Evolutionary conservation across 2,888 invertebrate species (phyloP), one percentile per base, ranked within the genome.

Genomic region (Nephrotoma guestfalica): DNA sequence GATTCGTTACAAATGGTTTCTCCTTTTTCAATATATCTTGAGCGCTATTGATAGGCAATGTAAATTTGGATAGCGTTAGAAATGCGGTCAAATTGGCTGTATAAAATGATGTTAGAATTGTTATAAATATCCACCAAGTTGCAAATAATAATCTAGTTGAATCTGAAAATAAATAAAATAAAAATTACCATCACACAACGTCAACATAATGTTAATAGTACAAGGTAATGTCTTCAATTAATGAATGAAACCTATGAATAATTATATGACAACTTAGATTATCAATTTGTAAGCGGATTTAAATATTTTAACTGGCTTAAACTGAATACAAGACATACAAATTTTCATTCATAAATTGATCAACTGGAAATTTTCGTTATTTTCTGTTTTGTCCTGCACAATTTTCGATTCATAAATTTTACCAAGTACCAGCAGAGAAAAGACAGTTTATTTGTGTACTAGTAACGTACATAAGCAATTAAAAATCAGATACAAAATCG

Each of bases 111-210:
- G 97, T 97, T 85, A 97, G 92, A 86, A 97, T 94, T 51, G 96
- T 96, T 88, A 97, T 96, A 90, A 97, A 97, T 87, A 97, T 93
- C 97, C 97, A 97, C 97, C 97, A 97, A 0, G 96, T 96, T 9
- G 97, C 96, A 91, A 97, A 97, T 7, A 97, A 92, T 51, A 97
- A 92, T 86, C 97, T 93, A 0, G 96, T 95, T 30, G 97, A 95
- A 91, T 97, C 97, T 97, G 90, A 11, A 93, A 92, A 88, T 18
- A 87, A 88, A 88, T 88, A 86, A 85, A 85, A 86, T 7, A 0
- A 71, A 43, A 43, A 43, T 43, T 43, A 43, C 43, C 71, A 87
- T 87, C 87, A 87, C 85, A 86, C 51, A 87, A 88, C 88, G 87
- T 86, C 51, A 87, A 88, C 88, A 88, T 88, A 89, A 88, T 89